Percentiles rank a stretch among this genome's conserved stretches.
Evolutionary conservation across 2,797 vertebrate genomes (phyloP).

Genomic region (Rachycentron canadum): DNA sequence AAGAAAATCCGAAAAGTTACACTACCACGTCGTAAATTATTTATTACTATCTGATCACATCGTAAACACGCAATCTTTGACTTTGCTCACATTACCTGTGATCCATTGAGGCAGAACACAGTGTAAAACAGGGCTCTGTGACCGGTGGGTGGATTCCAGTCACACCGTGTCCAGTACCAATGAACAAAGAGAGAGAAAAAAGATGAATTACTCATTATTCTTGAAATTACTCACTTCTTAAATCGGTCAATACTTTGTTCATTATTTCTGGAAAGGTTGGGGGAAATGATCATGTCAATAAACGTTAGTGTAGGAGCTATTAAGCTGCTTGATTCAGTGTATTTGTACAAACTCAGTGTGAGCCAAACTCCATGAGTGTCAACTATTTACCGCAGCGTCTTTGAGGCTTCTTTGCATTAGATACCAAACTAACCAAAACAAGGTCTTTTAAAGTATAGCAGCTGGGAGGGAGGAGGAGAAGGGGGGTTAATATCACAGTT

Average conservation of each 20-base stretch:
- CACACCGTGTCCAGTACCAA: conserved; percentile 3
- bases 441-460: conserved; percentile 68
- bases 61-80: conserved; percentile 7
- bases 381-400: conserved; percentile 49
- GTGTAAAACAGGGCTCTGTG: conserved; percentile 22
- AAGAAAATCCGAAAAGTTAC: not conserved
- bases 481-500: conserved; percentile 50
- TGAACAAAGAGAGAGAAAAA: not conserved
- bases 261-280: no score
- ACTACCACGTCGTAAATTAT: no score
- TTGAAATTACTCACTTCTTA: no score
- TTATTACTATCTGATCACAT: conserved; percentile 7
- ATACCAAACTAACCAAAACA: conserved; percentile 70
- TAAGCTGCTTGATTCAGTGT: no score
- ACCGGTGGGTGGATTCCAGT: conserved; percentile 14
- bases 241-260: no score
- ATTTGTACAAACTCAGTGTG: not conserved
- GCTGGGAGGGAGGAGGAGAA: conserved; percentile 26
- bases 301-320: no score
- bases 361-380: conserved; percentile 35
- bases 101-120: conserved; percentile 27
- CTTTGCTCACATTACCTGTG: conserved; percentile 17
- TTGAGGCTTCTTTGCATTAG: conserved; percentile 53
- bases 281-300: no score
- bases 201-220: no score